A percentile compares a stretch with the other conserved stretches of the same genome.
Conservation (phyloP, 2,888 invertebrate genomes). For the Cerastis rubricosa region DNA sequence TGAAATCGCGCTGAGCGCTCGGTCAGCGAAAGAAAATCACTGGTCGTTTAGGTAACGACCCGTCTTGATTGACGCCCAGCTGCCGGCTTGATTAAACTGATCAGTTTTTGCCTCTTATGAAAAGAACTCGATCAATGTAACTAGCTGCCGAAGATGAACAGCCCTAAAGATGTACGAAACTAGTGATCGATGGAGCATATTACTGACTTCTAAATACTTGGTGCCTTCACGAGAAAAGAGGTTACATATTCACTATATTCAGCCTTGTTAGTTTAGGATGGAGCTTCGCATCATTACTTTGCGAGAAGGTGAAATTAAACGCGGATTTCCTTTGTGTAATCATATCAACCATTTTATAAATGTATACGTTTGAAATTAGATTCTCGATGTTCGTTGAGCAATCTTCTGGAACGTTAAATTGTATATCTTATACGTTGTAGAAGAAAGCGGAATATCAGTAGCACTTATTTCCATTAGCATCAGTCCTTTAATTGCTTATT, state of each 20-base stretch:
- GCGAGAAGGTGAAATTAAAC: conserved; percentile 33
- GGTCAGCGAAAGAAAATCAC: conserved; percentile 88
- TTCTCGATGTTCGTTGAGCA: conserved; percentile 41
- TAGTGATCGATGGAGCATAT: conserved; percentile 59
- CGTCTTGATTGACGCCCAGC: conserved; percentile 84
- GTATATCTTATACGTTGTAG: conserved; percentile 34
- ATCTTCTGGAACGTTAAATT: conserved; percentile 34
- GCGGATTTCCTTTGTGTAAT: conserved; percentile 51
- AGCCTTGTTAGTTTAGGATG: conserved; percentile 45
- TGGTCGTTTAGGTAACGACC: conserved; percentile 87
- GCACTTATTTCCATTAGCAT: conserved; percentile 30
- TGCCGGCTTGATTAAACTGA: conserved; percentile 87
- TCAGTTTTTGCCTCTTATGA: conserved; percentile 87
- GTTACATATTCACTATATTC: conserved; percentile 50
- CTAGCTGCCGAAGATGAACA: conserved; percentile 75
- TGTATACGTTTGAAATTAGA: conserved; percentile 54
- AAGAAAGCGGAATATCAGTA: conserved; percentile 35
- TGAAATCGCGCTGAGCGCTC: conserved; percentile 77
- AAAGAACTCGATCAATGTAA: conserved; percentile 83
- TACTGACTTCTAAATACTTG: conserved; percentile 52
- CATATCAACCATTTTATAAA: conserved; percentile 57
- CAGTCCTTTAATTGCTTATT: conserved; percentile 27
- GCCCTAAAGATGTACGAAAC: conserved; percentile 54
- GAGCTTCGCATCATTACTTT: conserved; percentile 32
- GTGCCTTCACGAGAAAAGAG: conserved; percentile 62